Percentiles rank a stretch among this genome's conserved stretches.
phyloP scores from a whole-genome alignment of 2,888 invertebrate species.

The Thymelicus lineola region DNA sequence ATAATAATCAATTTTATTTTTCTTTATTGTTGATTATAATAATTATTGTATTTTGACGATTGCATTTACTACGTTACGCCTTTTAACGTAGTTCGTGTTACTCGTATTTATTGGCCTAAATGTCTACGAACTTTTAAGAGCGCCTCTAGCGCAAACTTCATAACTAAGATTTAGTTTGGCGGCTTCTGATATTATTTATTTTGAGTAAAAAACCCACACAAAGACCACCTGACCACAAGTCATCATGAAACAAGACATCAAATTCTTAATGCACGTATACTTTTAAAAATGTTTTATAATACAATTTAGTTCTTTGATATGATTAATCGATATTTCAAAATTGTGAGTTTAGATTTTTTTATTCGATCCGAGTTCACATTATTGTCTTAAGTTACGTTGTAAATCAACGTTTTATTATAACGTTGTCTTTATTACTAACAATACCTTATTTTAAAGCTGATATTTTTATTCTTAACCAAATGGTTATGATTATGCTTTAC shows the following conservation, averaged over 20 bases:
- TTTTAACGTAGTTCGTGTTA: too few relatives aligned
- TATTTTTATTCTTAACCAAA: slow-evolving; percentile 50
- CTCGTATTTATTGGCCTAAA: not conserved
- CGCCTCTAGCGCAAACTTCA: not conserved
- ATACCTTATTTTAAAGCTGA: slow-evolving; percentile 62
- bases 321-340: slow-evolving; percentile 41
- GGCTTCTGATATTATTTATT: not conserved
- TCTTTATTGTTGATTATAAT: too few relatives aligned
- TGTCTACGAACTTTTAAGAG: not conserved
- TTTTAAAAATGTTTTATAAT: slow-evolving; percentile 5
- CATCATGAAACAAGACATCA: not conserved
- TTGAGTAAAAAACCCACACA: not conserved
- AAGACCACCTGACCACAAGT: not conserved
- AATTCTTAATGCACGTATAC: not conserved
- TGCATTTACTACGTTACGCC: too few relatives aligned
- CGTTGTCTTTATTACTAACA: slow-evolving; percentile 63
- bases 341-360: not conserved
- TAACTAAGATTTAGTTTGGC: not conserved
- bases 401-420: slow-evolving; percentile 36
- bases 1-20: too few relatives aligned
- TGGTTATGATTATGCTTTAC: slow-evolving; percentile 50
- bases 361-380: not conserved
- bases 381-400: slow-evolving; percentile 8
- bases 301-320: slow-evolving; percentile 39
- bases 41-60: too few relatives aligned